A percentile compares a stretch with the other conserved stretches of the same genome.
These are phyloP conservation scores for Nyctereutes procyonoides DNA, from an alignment of 2,113 vertebrate species.

Conservation along the genomic window DNA sequence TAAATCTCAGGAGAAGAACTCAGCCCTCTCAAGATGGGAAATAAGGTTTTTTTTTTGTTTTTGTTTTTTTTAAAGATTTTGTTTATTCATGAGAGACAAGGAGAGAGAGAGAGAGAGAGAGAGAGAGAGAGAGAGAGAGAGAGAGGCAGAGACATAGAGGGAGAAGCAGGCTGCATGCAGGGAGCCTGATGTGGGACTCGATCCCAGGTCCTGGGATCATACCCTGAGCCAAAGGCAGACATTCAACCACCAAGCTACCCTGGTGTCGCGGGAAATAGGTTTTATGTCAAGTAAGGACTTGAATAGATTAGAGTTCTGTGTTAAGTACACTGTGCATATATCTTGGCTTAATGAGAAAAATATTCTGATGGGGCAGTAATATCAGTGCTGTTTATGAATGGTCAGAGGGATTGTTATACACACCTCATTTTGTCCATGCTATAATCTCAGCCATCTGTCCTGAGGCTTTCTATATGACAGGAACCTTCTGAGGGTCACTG, in stretches of 20 bases:
- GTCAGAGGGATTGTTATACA: background rate
- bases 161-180: too few species aligned
- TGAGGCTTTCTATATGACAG: background rate
- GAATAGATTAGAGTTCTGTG: background rate
- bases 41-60: background rate
- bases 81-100: too few species aligned
- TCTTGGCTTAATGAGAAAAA: background rate
- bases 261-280: background rate
- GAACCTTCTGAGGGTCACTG: background rate
- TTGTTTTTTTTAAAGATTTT: too few species aligned
- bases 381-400: background rate
- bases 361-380: background rate
- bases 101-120: too few species aligned
- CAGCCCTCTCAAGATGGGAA: background rate
- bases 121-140: too few species aligned
- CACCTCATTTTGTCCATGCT: background rate
- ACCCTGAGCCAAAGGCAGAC: too few species aligned
- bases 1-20: background rate
- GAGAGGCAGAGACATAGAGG: too few species aligned
- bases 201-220: too few species aligned
- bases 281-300: background rate
- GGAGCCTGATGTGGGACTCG: too few species aligned
- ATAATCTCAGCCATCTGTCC: background rate
- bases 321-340: background rate
- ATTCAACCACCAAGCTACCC: too few species aligned